Base-by-base conservation (phyloP, 64 coral and sea anemone species). In the Trachythela sp. region DNA sequence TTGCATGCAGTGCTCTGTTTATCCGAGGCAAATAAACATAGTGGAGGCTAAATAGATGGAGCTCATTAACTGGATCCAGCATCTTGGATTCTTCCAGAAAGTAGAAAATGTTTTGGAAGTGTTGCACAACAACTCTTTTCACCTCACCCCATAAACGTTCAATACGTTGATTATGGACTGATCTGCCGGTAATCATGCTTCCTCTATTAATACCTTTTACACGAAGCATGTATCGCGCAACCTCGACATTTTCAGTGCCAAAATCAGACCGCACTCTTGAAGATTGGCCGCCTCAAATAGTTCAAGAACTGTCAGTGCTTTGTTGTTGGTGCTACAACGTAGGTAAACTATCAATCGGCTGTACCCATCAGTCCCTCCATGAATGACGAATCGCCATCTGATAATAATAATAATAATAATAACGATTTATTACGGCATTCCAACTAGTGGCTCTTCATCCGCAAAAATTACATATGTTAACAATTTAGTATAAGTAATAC, bases 111-210 rank as follows among this genome's bases (percentile, higher is more conserved):
- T 64, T 64, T 64, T 64, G 56, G 17, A 64, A 64, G 26, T 64
- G 56, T 6, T 64, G 56, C 56, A 64, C 56, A 64, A 64, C 56
- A 20, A 64, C 56, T 26, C 56, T 64, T 64, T 64, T 64, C 56
- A 64, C 56, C 56, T 64, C 56, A 24, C 56, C 56, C 56, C 56
- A 64, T 64, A 64, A 64, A 6, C 56, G 56, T 26, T 64, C 56
- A 26, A 64, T 64, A n/a, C 56, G 56, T 64, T 64, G 56, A 64
- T 64, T 64, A 64, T 64, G 56, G 18, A 64, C 56, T 64, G 56
- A 64, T 64, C 56, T 20, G 18, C 56, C 56, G 20, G 56, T 64
- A n/a, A 64, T 64, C 56, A 64, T 64, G 24, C 56, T 64, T 20
- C 56, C 56, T 26, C 56, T 64, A 64, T 64, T 64, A 64, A 64